These are phyloP conservation scores for Anoura caudifer DNA, from an alignment of 2,113 vertebrate genomes.

Conservation along the genomic window DNA sequence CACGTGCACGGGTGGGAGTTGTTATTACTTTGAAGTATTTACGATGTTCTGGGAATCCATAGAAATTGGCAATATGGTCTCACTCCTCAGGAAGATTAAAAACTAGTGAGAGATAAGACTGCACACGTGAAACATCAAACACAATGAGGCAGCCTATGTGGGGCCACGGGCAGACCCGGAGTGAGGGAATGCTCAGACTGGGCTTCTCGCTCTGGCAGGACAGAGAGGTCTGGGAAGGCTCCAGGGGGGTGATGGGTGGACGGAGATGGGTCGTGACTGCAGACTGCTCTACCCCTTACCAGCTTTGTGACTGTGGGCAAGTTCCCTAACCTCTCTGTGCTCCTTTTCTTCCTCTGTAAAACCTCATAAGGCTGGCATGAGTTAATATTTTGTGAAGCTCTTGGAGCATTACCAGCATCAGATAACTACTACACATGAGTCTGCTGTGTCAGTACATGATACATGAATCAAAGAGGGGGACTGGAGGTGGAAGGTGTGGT, in stretches of 20 bases:
- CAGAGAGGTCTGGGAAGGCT: neutral
- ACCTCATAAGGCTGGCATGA: neutral
- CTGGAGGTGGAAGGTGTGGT: neutral
- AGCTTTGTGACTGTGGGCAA: neutral
- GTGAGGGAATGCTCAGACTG: rapidly evolving
- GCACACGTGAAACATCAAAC: neutral
- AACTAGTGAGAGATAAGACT: neutral
- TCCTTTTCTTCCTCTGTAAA: neutral
- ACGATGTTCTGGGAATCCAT: neutral
- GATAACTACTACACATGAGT: neutral
- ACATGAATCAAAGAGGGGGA: neutral
- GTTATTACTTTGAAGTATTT: neutral
- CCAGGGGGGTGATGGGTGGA: neutral
- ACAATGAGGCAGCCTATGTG: rapidly evolving
- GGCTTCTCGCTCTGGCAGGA: neutral
- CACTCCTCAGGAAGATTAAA: neutral
- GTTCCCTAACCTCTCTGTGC: neutral
- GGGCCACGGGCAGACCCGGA: neutral
- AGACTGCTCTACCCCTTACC: rapidly evolving
- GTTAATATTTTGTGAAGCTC: neutral
- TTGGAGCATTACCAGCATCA: neutral
- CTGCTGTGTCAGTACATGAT: neutral
- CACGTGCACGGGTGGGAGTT: neutral
- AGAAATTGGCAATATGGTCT: neutral
- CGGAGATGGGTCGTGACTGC: neutral